A percentile compares a stretch with the other conserved stretches of the same genome.
Conservation (phyloP, 1,140 invertebrate species). For the Conopomorpha cramerella region DNA sequence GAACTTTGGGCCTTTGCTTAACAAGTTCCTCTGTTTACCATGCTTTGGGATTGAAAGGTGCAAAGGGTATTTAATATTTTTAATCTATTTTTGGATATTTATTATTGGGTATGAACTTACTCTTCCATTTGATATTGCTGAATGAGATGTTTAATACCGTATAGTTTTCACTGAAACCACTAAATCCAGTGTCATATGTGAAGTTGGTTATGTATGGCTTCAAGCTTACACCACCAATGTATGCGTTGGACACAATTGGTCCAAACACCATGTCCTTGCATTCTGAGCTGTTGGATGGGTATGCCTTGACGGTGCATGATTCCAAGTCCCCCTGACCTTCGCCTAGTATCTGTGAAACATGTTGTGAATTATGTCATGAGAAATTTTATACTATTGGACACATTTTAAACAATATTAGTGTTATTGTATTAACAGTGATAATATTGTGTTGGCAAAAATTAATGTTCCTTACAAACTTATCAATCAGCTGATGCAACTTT, state of each 20-base stretch:
- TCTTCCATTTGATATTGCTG: slow-evolving; percentile 51
- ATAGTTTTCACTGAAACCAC: slow-evolving; percentile 20
- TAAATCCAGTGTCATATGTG: too few relatives aligned
- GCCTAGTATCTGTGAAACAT: slow-evolving; percentile 23
- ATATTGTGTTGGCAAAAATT: too few relatives aligned
- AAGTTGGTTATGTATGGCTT: slow-evolving; percentile 38
- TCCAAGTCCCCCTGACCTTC: slow-evolving; percentile 19
- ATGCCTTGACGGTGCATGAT: slow-evolving; percentile 31
- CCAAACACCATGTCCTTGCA: slow-evolving; percentile 35
- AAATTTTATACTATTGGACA: too few relatives aligned
- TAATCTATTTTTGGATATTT: too few relatives aligned
- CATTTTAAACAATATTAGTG: too few relatives aligned
- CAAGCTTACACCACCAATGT: slow-evolving; percentile 37
- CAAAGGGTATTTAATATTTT: too few relatives aligned
- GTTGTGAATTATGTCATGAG: not conserved
- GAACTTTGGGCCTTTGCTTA: too few relatives aligned
- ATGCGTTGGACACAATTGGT: slow-evolving; percentile 22
- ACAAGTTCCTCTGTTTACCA: too few relatives aligned
- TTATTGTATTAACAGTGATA: too few relatives aligned
- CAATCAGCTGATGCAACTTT: not conserved
- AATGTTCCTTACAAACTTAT: too few relatives aligned
- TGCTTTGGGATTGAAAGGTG: too few relatives aligned
- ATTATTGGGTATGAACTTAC: slow-evolving; percentile 36
- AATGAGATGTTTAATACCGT: slow-evolving; percentile 46
- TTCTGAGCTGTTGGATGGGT: slow-evolving; percentile 22